Percentiles rank a stretch among this genome's conserved stretches.
Evolutionary conservation across 2,888 invertebrate species (phyloP).

Genomic region (Mesorhabditis sp.): DNA sequence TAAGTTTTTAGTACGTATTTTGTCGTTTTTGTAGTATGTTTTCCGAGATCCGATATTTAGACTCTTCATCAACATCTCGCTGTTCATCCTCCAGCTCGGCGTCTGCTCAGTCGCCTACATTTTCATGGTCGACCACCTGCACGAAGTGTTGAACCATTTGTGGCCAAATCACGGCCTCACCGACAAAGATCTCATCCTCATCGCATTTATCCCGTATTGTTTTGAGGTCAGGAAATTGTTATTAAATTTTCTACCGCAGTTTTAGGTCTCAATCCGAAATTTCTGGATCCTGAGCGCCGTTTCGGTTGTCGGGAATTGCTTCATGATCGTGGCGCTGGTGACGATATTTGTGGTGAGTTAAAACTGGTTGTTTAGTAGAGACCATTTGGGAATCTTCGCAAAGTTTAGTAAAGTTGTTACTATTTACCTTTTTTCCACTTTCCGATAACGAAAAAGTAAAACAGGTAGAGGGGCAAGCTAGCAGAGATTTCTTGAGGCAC

Average conservation of each 20-base stretch:
- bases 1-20: too few relatives aligned
- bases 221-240: background rate
- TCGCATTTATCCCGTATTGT: background rate
- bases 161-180: background rate
- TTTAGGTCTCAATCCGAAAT: constrained; percentile 6
- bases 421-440: too few relatives aligned
- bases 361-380: too few relatives aligned
- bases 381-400: too few relatives aligned
- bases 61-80: background rate
- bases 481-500: too few relatives aligned
- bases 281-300: constrained; percentile 2
- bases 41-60: background rate
- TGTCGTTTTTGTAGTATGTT: too few relatives aligned
- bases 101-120: background rate
- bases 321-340: background rate
- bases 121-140: background rate
- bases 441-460: too few relatives aligned
- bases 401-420: too few relatives aligned
- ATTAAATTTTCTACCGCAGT: background rate
- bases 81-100: background rate
- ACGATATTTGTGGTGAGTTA: background rate
- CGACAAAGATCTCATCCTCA: background rate
- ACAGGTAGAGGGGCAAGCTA: too few relatives aligned
- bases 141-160: background rate
- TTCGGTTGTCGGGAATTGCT: background rate